Percentiles rank a stretch among this genome's conserved stretches.
Conservation (phyloP, 1,140 invertebrate genomes). For the Sesamia nonagrioides region DNA sequence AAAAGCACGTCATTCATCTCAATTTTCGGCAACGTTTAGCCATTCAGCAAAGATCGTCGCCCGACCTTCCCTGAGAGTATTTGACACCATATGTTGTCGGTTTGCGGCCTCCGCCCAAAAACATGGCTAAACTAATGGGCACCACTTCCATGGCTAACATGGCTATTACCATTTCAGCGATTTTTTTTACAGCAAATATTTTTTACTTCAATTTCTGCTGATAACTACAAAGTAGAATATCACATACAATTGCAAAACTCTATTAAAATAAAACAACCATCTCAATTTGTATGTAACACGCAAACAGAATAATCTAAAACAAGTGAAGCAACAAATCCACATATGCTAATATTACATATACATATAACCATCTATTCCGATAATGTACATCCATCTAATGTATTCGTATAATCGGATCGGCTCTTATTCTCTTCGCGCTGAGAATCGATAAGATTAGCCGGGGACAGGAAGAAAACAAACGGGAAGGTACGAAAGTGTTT, state of each 20-base stretch:
- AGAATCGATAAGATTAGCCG: conserved; percentile 31
- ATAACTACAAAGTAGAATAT: background rate
- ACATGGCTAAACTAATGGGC: too few relatives aligned
- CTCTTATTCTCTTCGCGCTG: conserved; percentile 16
- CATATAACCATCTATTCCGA: conserved; percentile 27
- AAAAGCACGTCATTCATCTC: too few relatives aligned
- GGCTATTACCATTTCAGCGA: too few relatives aligned
- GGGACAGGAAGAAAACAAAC: conserved; percentile 20
- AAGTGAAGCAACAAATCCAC: conserved; percentile 25
- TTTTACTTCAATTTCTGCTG: background rate
- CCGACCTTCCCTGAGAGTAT: too few relatives aligned
- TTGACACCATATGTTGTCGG: too few relatives aligned
- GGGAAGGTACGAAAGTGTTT: conserved; percentile 7
- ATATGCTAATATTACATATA: conserved; percentile 29
- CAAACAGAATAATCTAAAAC: conserved; percentile 15
- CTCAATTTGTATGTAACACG: background rate
- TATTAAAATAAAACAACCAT: background rate
- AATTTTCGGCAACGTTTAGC: too few relatives aligned
- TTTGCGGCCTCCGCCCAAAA: too few relatives aligned
- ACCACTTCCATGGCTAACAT: too few relatives aligned
- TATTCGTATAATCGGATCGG: conserved; percentile 42
- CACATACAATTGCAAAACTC: background rate
- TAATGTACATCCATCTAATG: conserved; percentile 33
- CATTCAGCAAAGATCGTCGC: too few relatives aligned
- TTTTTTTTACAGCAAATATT: too few relatives aligned